Conservation (phyloP, 2,888 invertebrate genomes). For the Acleris literana region DNA sequence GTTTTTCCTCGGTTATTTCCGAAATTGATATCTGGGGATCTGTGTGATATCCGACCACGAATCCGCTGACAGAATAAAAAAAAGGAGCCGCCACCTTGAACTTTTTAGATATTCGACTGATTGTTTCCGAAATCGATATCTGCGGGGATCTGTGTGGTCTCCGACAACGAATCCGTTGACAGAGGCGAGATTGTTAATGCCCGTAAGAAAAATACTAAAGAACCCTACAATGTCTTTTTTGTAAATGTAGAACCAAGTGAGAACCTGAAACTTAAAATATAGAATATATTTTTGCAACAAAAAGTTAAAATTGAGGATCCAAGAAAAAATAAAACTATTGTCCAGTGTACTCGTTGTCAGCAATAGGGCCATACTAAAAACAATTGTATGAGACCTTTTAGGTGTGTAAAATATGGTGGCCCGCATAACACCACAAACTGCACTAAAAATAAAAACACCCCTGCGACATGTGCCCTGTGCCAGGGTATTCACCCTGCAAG, state of each 20-base stretch:
- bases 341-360: slow-evolving; percentile 3
- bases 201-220: not conserved
- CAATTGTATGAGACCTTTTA: not conserved
- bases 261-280: not conserved
- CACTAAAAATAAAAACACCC: slow-evolving; percentile 5
- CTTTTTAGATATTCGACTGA: too few relatives aligned
- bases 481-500: not conserved
- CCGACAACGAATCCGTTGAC: too few relatives aligned
- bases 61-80: too few relatives aligned
- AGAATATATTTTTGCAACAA: not conserved
- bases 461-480: not conserved
- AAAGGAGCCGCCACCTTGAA: too few relatives aligned
- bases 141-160: too few relatives aligned
- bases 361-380: slow-evolving; percentile 4
- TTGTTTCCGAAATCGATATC: too few relatives aligned
- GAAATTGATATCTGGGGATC: too few relatives aligned
- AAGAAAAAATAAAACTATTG: not conserved
- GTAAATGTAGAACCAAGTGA: slow-evolving; percentile 1
- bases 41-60: too few relatives aligned
- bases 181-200: not conserved
- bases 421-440: not conserved
- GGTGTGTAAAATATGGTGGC: slow-evolving; percentile 4
- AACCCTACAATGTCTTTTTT: slow-evolving; percentile 4
- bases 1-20: too few relatives aligned
- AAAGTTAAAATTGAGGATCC: slow-evolving; percentile 10